phyloP scores from a whole-genome alignment of 2,113 vertebrate genomes.

The Onychostoma macrolepis region DNA sequence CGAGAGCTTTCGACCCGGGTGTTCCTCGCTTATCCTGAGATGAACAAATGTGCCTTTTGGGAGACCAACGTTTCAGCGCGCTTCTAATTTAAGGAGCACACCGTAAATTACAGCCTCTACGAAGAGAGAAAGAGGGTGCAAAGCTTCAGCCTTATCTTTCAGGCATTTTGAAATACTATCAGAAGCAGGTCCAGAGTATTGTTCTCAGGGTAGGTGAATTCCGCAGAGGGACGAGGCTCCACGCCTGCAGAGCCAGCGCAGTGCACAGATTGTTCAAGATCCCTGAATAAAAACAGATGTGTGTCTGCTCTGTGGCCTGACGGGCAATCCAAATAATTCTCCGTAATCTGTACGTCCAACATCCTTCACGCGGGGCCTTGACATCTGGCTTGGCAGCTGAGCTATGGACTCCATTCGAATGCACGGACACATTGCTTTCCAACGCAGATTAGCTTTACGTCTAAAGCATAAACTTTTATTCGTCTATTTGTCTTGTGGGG shows the following conservation, averaged over 20 bases:
- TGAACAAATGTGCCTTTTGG: constrained; percentile 43
- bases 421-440: constrained; percentile 35
- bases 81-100: constrained; percentile 51
- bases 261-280: constrained; percentile 56
- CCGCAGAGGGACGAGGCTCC: constrained; percentile 47
- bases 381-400: constrained; percentile 55
- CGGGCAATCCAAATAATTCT: constrained; percentile 58
- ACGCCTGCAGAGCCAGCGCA: constrained; percentile 53
- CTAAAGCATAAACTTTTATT: constrained; percentile 51
- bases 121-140: constrained; percentile 16
- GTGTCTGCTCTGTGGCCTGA: constrained; percentile 53
- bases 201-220: constrained; percentile 53
- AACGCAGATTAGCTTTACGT: constrained; percentile 45
- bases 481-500: constrained; percentile 45
- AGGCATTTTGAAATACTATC: constrained; percentile 51
- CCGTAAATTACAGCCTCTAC: constrained; percentile 48
- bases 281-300: constrained; percentile 63
- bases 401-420: constrained; percentile 2
- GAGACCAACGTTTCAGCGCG: constrained; percentile 7
- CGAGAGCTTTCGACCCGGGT: constrained; percentile 34
- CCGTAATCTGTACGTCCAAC: constrained; percentile 58
- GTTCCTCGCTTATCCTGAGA: constrained; percentile 45
- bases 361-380: constrained; percentile 47
- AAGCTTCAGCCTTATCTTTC: constrained; percentile 41
- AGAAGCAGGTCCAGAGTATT: constrained; percentile 54